Evolutionary conservation across 2,888 invertebrate genomes (phyloP), one percentile per base, ranked within the genome.

Genomic region (Mesoligia furuncula): DNA sequence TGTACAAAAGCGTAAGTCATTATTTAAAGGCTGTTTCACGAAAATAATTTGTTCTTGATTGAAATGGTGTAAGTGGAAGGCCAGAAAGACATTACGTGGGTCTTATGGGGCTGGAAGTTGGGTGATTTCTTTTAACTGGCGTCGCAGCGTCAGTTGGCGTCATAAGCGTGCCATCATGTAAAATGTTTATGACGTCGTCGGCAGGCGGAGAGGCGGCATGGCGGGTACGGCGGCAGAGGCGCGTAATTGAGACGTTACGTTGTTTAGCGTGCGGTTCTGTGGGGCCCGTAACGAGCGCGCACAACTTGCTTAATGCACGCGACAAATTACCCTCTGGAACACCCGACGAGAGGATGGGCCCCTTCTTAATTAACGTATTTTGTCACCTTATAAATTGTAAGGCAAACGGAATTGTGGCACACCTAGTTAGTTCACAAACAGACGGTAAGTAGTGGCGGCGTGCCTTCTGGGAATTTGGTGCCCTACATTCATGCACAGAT

Each of bases 191-290:
- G 89, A 88, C 85, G 86, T 87, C 87, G 87, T 89, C 85, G 85
- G 82, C 83, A 86, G 79, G 83, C 77, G 81, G 88, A 87, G 76
- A 77, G 39, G 31, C 79, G 59, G 59, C 36, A 61, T 57, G 61
- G 80, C 67, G 57, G 61, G 42, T 51, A 42, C 59, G 66, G 76
- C 67, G 48, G 61, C 66, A 80, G 45, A 66, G 70, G 78, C 70
- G 83, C 69, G 89, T 90, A 92, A 92, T 92, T 90, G 92, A 92
- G 92, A 91, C 91, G 91, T 92, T 86, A 91, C 84, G 88, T 85
- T 90, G 91, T 92, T 91, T 90, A 87, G 89, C 87, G 86, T 77
- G 86, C 73, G 76, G 83, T 80, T 81, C 77, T 76, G 89, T 88
- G 89, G 85, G 83, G 85, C 80, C 87, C 79, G 83, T 90, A 92